Evolutionary conservation across 2,797 vertebrate species (phyloP).

Genomic region (Periparus ater): DNA sequence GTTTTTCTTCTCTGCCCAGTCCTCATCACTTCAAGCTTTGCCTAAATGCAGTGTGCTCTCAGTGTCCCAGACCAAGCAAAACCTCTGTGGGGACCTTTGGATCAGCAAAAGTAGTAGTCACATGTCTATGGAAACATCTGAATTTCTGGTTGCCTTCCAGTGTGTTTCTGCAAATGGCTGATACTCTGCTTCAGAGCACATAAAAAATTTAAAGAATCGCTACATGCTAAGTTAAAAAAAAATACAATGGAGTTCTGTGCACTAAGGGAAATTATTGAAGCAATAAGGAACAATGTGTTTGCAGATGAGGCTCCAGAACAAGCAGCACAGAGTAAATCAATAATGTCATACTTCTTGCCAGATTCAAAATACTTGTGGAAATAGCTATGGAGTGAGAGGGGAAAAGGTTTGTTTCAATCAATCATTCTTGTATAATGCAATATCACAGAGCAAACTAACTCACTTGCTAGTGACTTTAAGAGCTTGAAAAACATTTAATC

Average conservation of each 20-base stretch:
- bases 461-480: slow-evolving; percentile 64
- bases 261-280: slow-evolving; percentile 78
- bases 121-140: background rate
- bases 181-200: slow-evolving; percentile 64
- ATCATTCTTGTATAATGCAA: slow-evolving; percentile 45
- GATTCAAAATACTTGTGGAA: slow-evolving; percentile 74
- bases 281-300: slow-evolving; percentile 79
- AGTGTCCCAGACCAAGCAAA: background rate
- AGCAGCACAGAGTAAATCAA: slow-evolving; percentile 72
- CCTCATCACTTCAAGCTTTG: background rate
- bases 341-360: slow-evolving; percentile 73
- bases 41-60: background rate
- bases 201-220: slow-evolving; percentile 78
- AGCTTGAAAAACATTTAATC: slow-evolving; percentile 73
- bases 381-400: slow-evolving; percentile 53
- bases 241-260: slow-evolving; percentile 67
- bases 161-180: slow-evolving; percentile 43
- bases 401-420: slow-evolving; percentile 58
- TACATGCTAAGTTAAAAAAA: slow-evolving; percentile 64
- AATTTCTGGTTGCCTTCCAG: slow-evolving; percentile 40
- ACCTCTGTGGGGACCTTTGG: background rate
- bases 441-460: slow-evolving; percentile 51
- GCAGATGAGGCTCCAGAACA: slow-evolving; percentile 73
- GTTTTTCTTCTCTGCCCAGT: background rate
- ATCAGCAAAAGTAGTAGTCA: background rate